Conservation (phyloP, 2,888 invertebrate species). For the Thumatha senex region DNA sequence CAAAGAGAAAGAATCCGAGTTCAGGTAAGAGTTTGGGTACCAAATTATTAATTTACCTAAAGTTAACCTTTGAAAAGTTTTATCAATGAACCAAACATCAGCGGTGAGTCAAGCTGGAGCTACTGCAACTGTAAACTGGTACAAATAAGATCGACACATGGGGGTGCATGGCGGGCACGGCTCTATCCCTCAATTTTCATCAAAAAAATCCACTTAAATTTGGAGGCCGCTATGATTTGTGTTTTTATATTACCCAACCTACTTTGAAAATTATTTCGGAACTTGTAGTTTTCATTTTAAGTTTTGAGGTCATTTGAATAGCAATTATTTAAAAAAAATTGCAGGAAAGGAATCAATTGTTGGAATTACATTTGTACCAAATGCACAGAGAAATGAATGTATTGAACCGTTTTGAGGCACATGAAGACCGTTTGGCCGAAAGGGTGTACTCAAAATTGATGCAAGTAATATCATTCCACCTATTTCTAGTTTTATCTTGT, state of each 20-base stretch:
- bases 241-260: too few species aligned
- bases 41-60: too few species aligned
- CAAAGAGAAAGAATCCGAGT: conserved; percentile 83
- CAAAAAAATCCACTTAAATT: too few species aligned
- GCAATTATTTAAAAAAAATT: too few species aligned
- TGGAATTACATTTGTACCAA: conserved; percentile 86
- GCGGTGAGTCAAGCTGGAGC: too few species aligned
- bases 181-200: too few species aligned
- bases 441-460: conserved; percentile 82
- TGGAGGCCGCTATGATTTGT: too few species aligned
- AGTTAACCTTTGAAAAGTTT: neutral
- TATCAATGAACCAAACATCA: too few species aligned
- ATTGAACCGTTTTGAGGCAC: conserved; percentile 87
- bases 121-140: too few species aligned
- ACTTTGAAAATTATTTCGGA: neutral
- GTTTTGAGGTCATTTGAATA: neutral
- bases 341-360: conserved; percentile 75
- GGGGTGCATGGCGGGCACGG: too few species aligned
- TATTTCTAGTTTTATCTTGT: neutral
- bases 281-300: neutral
- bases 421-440: conserved; percentile 85
- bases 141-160: too few species aligned
- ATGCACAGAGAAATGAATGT: conserved; percentile 90
- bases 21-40: conserved; percentile 58
- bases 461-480: conserved; percentile 53